Evolutionary conservation across 2,888 invertebrate species (phyloP), one percentile per base, ranked within the genome.

Genomic region (Suillia variegata): DNA sequence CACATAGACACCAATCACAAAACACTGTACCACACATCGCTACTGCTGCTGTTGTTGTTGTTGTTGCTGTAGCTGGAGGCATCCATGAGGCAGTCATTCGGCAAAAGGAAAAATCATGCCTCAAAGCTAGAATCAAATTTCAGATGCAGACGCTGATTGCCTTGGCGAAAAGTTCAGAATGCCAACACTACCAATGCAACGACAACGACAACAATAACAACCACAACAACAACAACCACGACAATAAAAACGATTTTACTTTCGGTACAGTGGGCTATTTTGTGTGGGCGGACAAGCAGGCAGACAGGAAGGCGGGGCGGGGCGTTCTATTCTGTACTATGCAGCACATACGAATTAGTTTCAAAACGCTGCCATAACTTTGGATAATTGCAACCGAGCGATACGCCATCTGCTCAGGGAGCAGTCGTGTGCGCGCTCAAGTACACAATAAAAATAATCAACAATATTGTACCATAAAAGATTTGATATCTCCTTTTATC

Each of bases 81-180:
- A 38, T n/a, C 12, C 10, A 8, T 38, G 38, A 8, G 10, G 38
- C 38, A 13, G n/a, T n/a, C n/a, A n/a, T n/a, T n/a, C 4, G 38
- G 13, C 38, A 38, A 38, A 38, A 13, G 13, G 15, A 49, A 22
- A 12, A 49, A 17, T 3, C 6, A 20, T 13, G 6, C 12, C 17
- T 18, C 45, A 2, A 20, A 2, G 18, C 18, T 20, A 20, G 45
- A 17, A 45, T 18, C 17, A 17, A 56, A 59, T 57, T 57, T 61
- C 33, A 61, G 61, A 61, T 61, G 51, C 54, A 61, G 57, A 61
- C 61, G 58, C 51, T 51, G 26, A 49, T 24, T 49, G 26, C 49
- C 8, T 18, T 17, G 17, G 45, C 45, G 45, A 38, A 38, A 10
- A 4, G 4, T n/a, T 38, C 10, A 13, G 38, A 10, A 38, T 38